A percentile compares a stretch with the other conserved stretches of the same genome.
Conservation (phyloP, 2,113 vertebrate genomes). For the Gyps fulvus region DNA sequence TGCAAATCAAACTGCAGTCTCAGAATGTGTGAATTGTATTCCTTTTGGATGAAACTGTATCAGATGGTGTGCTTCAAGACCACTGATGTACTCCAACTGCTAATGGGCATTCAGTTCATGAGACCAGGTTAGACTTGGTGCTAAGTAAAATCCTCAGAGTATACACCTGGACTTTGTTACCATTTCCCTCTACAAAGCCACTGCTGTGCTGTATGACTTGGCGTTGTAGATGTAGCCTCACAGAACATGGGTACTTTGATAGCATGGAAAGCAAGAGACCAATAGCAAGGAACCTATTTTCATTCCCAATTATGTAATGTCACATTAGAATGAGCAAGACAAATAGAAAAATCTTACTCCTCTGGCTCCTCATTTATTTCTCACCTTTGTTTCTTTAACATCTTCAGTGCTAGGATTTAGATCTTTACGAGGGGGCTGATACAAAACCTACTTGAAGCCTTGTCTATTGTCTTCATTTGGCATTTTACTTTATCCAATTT, state of each 20-base stretch:
- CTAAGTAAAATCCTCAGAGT: not conserved
- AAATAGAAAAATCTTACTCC: not conserved
- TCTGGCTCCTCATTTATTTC: not conserved
- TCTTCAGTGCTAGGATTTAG: not conserved
- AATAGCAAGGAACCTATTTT: rapidly evolving
- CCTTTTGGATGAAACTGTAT: too few relatives aligned
- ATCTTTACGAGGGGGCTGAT: not conserved
- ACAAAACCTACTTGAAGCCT: not conserved
- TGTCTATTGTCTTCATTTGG: not conserved
- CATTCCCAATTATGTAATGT: not conserved
- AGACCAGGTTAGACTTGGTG: not conserved
- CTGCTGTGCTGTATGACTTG: not conserved
- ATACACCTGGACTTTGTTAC: not conserved
- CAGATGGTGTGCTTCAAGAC: not conserved
- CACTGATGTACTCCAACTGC: rapidly evolving
- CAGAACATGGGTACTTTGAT: rapidly evolving
- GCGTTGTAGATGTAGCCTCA: not conserved
- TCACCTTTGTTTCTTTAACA: not conserved
- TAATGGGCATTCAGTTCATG: not conserved
- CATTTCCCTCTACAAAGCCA: not conserved
- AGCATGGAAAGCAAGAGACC: not conserved
- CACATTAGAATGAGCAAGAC: not conserved
- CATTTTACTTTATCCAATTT: not conserved
- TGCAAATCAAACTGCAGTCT: not conserved
- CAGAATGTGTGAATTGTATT: not conserved